Base-by-base conservation (phyloP, 2,113 vertebrate species). In the Galemys pyrenaicus region DNA sequence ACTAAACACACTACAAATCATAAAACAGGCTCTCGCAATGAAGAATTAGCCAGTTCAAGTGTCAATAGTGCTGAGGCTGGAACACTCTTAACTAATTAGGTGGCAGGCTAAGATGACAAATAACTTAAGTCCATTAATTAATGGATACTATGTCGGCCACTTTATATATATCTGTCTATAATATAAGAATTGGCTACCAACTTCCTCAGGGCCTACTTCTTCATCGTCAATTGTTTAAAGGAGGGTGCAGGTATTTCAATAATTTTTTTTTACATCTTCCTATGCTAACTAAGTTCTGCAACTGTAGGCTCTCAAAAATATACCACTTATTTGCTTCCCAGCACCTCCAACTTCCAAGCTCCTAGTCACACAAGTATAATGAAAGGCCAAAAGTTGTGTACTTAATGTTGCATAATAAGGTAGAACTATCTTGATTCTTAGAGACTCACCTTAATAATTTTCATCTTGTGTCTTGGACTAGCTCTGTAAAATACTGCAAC, bases 381-480 rank as follows among this genome's bases (percentile, higher is more conserved):
- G 60, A 58, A 85, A 92, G 60, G 44, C 17, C 77, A 51, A 9
- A 35, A 78, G 56, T 37, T 92, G 13, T 32, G 81, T 13, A 54
- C 51, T 92, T 58, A n/a, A n/a, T n/a, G 67, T 37, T 94, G 15
- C 24, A 87, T 12, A 51, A 0, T 90, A 8, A 70, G 56, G 65
- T 87, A 37, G 87, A 78, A 81, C 46, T 67, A 32, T 62, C 15
- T 22, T 86, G 35, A 74, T 79, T 95, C 67, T 77, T 0, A 39
- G 82, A 83, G 46, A 98, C 98, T 0, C 97, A 99, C 99, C 99
- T 99, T 99, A 87, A 99, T 99, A 62, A 99, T 99, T 98, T 99
- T 99, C 97, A 99, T 98, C 95, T 99, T 99, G 97, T 99, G 99
- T 92, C 99, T 98, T 5, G 99, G 99, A 95, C 99, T 99, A 94